Evolutionary conservation across 35 echinoderm and acorn worm genomes (phyloP), one percentile per base, ranked within the genome.

Genomic region (Ophioderma brevispina): DNA sequence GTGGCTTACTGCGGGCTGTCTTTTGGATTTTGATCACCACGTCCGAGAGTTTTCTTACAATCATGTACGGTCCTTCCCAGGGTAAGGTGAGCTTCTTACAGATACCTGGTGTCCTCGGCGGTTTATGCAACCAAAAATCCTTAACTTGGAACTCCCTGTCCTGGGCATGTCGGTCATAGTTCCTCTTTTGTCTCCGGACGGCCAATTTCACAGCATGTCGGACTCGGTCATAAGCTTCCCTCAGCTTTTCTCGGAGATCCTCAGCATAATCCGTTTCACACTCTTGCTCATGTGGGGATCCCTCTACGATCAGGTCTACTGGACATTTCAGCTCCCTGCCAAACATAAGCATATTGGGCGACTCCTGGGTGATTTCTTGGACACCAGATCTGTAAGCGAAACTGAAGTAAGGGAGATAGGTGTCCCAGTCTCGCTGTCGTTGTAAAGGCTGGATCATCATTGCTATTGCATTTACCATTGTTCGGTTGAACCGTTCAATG

Each of bases 401-500:
- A 13, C n/a, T 31, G 0, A 35, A 13, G 31, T 31, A 77, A 14
- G 0, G 76, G n/a, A 77, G 33, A 0, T 77, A 35, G 11, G 0
- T 35, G 31, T 77, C 76, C 76, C 76, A 77, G 76, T 77, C 76
- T 13, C 14, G 14, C 30, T 77, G 76, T 13, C 30, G 46, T 52
- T 52, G 8, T 11, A 11, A 21, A 52, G 79, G 79, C 31, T 81
- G 31, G 31, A 76, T 86, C 84, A 86, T 64, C 31, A 55, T 8
- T 32, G 86, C 4, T 32, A 93, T 43, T 43, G 88, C 82, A 41
- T 37, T 89, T 14, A 37, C 18, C 3, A 93, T 21, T 25, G 85
- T 93, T 32, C 85, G 85, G 52, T 82, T 93, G 40, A 89, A 88
- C 88, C 90, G 13, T 76, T 78, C n/a, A n/a, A n/a, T n/a, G n/a